Evolutionary conservation across 2,797 vertebrate genomes (phyloP), one percentile per base, ranked within the genome.

Genomic region (Loriculus beryllinus): DNA sequence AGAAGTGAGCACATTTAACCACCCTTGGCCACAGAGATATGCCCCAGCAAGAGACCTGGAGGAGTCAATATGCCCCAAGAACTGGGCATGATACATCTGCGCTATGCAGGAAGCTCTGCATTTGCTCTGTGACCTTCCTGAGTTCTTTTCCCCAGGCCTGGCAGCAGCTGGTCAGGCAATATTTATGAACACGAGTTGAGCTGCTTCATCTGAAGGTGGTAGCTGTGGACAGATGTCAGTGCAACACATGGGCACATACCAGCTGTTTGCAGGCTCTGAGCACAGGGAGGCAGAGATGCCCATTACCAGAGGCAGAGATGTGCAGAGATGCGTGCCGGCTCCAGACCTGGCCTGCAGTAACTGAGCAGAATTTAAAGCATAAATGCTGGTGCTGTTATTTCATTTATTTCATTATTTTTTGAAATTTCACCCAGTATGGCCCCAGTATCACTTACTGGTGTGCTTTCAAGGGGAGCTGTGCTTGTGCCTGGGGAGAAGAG

Each of bases 201-300:
- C 52, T 95, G 35, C 70, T 77, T 67, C 83, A 76, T 45, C 64
- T 56, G 68, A 93, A 93, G 86, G 59, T 83, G 69, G 64, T 40
- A 39, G 40, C 76, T 82, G 52, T n/a, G 82, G 79, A 85, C 90
- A 95, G 92, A 85, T 88, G 90, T 72, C 76, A n/a, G 22, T 16
- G 65, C 89, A 75, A 54, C 39, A 74, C 86, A 62, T 59, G 60
- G 75, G 65, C 84, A 77, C 4, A 0, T 33, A 54, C 39, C 67
- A 90, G 90, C 86, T 96, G 88, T 86, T 76, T 56, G 70, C 63
- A 43, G 78, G 80, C 1, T 1, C 82, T 48, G 63, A 82, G 56
- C 63, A 67, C 40, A 1, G 1, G 49, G 82, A 74, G 84, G 21
- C 78, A 94, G 91, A 78, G 65, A 51, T 51, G 72, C 45, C 69